Evolutionary conservation across 2,797 vertebrate genomes (phyloP), one percentile per base, ranked within the genome.

Genomic region (Paramormyrops hopkinsi): DNA sequence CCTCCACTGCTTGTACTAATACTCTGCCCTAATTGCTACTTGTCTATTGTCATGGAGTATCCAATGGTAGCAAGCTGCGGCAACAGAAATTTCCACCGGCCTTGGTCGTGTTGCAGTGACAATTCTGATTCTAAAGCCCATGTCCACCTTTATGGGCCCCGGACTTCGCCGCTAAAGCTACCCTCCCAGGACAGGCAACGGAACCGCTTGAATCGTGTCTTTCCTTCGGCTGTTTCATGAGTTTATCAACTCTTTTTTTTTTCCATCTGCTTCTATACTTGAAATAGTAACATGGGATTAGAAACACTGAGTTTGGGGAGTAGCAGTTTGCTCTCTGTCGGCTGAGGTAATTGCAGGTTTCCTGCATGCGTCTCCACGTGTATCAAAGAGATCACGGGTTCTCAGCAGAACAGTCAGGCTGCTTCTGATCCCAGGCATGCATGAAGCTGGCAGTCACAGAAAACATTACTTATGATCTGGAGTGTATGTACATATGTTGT

Each of bases 261-360:
- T n/a, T 0, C 12, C 37, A 4, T 73, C 25, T 44, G 9, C 46
- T 89, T 89, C 50, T 87, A 33, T 44, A 73, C 62, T 86, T 37
- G 54, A 87, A 89, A 89, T 89, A 89, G 89, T 50, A 73, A 41
- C 62, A 54, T 56, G 12, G 51, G 17, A 19, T 33, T 25, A 69
- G 19, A 69, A 17, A 48, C 59, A 56, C 25, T 69, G 51, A 22
- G 79, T 65, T 89, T 0, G 22, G 59, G 41, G 37, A 89, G 46
- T 84, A 83, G 22, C 33, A 69, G 82, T 89, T 50, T 44, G 88
- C 46, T 48, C 69, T 17, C 73, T 84, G 86, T 65, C 85, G 90
- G 90, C 25, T 53, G 29, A 29, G 79, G 48, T 89, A 91, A 90
- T 91, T 88, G 87, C 56, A 82, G 85, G 87, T 87, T 88, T 33